Conservation (phyloP, 2,888 invertebrate genomes). For the Caenorhabditis sp. region DNA sequence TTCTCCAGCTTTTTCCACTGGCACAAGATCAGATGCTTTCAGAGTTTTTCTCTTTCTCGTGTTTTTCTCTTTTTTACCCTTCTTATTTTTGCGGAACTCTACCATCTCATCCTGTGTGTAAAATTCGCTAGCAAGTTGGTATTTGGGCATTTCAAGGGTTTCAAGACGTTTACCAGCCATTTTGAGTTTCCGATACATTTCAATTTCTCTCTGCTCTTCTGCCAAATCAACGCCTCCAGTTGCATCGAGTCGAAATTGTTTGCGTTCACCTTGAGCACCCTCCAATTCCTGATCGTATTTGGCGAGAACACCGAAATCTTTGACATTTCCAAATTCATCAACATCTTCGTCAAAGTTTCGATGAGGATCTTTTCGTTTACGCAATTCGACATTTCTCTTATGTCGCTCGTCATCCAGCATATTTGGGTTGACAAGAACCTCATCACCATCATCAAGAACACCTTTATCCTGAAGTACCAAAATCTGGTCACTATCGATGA, state of each 20-base stretch:
- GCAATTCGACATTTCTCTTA: constrained; percentile 81
- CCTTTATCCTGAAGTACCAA: constrained; percentile 91
- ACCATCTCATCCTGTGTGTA: constrained; percentile 82
- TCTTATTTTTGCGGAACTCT: constrained; percentile 69
- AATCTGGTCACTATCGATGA: constrained; percentile 78
- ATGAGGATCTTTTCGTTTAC: constrained; percentile 81
- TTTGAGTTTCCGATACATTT: constrained; percentile 35
- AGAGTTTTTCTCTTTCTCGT: constrained; percentile 59
- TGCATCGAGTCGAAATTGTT: constrained; percentile 60
- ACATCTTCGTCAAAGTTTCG: constrained; percentile 77
- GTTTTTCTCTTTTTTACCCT: constrained; percentile 62
- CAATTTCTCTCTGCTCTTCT: constrained; percentile 51
- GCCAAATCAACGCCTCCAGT: constrained; percentile 60
- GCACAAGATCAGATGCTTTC: constrained; percentile 67
- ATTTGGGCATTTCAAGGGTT: constrained; percentile 75
- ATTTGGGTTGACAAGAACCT: constrained; percentile 82
- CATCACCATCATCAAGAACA: constrained; percentile 84
- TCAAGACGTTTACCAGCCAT: constrained; percentile 75
- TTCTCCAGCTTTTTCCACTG: constrained; percentile 50
- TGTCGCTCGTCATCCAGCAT: constrained; percentile 72
- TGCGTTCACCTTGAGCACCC: constrained; percentile 72
- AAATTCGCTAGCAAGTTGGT: constrained; percentile 85
- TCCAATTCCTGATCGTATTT: constrained; percentile 95
- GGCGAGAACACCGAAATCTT: constrained; percentile 76
- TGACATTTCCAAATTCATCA: constrained; percentile 75